A percentile compares a stretch with the other conserved stretches of the same genome.
phyloP scores from a whole-genome alignment of 1,140 invertebrate species.

The Rhagoletis pomonella region DNA sequence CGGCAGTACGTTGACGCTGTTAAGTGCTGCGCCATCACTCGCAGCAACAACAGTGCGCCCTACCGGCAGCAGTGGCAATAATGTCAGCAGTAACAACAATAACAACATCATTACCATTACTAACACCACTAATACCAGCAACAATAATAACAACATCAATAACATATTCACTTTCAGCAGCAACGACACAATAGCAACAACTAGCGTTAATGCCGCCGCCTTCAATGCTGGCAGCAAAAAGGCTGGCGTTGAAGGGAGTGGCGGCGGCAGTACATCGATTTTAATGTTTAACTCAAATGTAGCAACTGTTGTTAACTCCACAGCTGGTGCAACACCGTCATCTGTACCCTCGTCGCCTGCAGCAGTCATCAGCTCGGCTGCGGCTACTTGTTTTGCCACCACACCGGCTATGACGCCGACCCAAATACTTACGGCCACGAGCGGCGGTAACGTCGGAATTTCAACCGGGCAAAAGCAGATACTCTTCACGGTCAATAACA shows the following conservation, averaged over 20 bases:
- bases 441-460: background rate
- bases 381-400: slow-evolving; percentile 63
- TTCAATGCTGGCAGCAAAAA: slow-evolving; percentile 31
- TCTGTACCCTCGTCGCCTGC: slow-evolving; percentile 70
- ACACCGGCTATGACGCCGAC: slow-evolving; percentile 66
- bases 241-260: background rate
- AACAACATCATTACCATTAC: slow-evolving; percentile 44
- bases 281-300: slow-evolving; percentile 67
- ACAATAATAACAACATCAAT: slow-evolving; percentile 50
- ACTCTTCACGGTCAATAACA: slow-evolving; percentile 65
- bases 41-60: background rate
- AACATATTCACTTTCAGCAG: slow-evolving; percentile 54
- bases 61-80: background rate
- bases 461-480: slow-evolving; percentile 62
- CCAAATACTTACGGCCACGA: slow-evolving; percentile 60
- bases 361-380: slow-evolving; percentile 59
- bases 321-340: slow-evolving; percentile 61
- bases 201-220: slow-evolving; percentile 11
- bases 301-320: slow-evolving; percentile 63
- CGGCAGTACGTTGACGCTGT: slow-evolving; percentile 6
- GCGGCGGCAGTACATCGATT: slow-evolving; percentile 59
- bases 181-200: slow-evolving; percentile 45
- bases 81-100: slow-evolving; percentile 46
- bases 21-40: slow-evolving; percentile 1
- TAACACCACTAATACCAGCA: slow-evolving; percentile 51